These are phyloP conservation scores for Halocynthia aurantium DNA, from an alignment of 23 tunicate genomes.

Conservation along the genomic window DNA sequence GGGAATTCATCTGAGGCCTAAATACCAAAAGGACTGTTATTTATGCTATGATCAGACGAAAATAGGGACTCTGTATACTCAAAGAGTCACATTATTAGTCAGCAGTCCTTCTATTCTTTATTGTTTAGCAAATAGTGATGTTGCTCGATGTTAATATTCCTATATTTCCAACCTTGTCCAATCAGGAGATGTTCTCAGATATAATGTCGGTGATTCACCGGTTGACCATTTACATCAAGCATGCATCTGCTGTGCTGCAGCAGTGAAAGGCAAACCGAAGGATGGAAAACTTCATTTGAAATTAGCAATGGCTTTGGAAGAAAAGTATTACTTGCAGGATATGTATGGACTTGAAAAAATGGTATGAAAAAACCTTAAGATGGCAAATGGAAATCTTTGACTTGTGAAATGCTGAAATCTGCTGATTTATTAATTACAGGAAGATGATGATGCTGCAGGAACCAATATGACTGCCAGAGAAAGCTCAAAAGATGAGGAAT, in stretches of 20 bases:
- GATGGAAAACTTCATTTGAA: conserved; percentile 52
- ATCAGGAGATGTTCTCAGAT: conserved; percentile 49
- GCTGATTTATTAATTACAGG: conserved; percentile 17
- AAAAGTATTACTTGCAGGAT: conserved; percentile 53
- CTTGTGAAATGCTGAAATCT: neutral
- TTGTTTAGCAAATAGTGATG: too few relatives aligned
- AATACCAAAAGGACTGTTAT: too few relatives aligned
- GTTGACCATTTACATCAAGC: conserved; percentile 64
- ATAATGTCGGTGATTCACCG: conserved; percentile 53
- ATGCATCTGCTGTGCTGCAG: conserved; percentile 50
- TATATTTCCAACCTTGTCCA: too few relatives aligned
- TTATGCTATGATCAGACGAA: too few relatives aligned
- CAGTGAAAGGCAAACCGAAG: conserved; percentile 48
- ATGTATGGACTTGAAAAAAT: conserved; percentile 55
- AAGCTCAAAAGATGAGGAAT: conserved; percentile 82
- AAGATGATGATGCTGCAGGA: conserved; percentile 61
- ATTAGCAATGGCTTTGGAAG: conserved; percentile 69
- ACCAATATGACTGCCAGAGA: conserved; percentile 49
- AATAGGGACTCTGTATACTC: too few relatives aligned
- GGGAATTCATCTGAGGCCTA: too few relatives aligned
- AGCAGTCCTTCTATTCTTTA: too few relatives aligned
- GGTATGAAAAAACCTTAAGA: conserved; percentile 4
- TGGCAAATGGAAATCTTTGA: neutral
- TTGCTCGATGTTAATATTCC: too few relatives aligned
- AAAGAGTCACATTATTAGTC: too few relatives aligned